phyloP scores from a whole-genome alignment of 2,888 invertebrate genomes.

The Chrysolina oricalcia region DNA sequence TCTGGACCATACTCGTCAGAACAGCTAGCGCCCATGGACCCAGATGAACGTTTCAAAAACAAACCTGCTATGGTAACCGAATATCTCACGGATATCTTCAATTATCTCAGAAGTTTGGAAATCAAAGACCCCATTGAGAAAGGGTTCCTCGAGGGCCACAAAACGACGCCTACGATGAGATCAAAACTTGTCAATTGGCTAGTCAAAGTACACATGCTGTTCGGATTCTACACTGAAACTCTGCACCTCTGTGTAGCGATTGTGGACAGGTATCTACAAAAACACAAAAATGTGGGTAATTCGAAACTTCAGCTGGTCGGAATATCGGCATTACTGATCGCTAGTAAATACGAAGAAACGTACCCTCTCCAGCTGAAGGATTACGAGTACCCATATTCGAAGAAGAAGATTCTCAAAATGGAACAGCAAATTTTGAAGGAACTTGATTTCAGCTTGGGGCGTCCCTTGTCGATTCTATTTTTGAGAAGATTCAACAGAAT shows the following conservation, averaged over 20 bases:
- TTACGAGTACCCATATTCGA: conserved; percentile 78
- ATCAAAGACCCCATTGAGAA: not conserved
- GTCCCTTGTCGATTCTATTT: not conserved
- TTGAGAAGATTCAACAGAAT: not conserved
- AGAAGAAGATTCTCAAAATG: conserved; percentile 60
- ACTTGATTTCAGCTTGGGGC: not conserved
- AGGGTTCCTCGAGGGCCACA: not conserved
- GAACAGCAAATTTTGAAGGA: not conserved
- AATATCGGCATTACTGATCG: not conserved
- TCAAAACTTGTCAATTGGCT: not conserved
- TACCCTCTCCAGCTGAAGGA: not conserved
- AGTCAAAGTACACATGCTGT: not conserved
- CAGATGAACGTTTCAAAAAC: too few relatives aligned
- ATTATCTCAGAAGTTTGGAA: not conserved
- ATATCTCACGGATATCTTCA: conserved; percentile 75
- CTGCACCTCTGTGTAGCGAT: not conserved
- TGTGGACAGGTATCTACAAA: not conserved
- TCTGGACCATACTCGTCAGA: too few relatives aligned
- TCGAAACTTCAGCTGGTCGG: not conserved
- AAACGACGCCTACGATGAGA: not conserved
- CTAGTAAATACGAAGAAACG: not conserved
- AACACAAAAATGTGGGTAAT: not conserved
- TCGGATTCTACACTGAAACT: not conserved
- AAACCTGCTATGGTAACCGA: conserved; percentile 65
- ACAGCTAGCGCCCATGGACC: too few relatives aligned